Evolutionary conservation across 2,797 vertebrate genomes (phyloP).

Genomic region (Aplochiton taeniatus): DNA sequence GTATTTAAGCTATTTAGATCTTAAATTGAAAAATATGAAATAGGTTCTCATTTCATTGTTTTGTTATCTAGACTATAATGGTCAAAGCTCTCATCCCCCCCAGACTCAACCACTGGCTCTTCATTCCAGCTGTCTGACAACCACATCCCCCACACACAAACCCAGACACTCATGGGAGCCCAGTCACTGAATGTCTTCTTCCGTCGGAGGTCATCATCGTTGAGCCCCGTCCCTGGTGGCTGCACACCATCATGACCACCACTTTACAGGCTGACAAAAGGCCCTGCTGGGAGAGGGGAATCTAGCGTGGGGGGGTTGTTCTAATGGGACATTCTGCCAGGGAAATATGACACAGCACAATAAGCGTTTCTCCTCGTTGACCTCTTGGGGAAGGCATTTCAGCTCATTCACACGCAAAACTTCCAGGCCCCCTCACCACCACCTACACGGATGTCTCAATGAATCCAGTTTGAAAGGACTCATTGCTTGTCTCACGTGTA

Average conservation of each 20-base stretch:
- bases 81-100: background rate
- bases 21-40: too few relatives aligned
- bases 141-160: slow-evolving; percentile 34
- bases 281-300: slow-evolving; percentile 30
- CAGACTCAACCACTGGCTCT: slow-evolving; percentile 29
- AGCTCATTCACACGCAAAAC: slow-evolving; percentile 10
- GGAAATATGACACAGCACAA: slow-evolving; percentile 56
- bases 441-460: slow-evolving; percentile 40
- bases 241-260: slow-evolving; percentile 43
- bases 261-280: slow-evolving; percentile 50
- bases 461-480: slow-evolving; percentile 25
- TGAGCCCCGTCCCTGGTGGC: slow-evolving; percentile 10
- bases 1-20: too few relatives aligned
- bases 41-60: too few relatives aligned
- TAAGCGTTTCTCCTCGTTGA: slow-evolving; percentile 33
- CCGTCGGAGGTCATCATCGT: slow-evolving; percentile 21
- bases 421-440: slow-evolving; percentile 30
- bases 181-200: slow-evolving; percentile 56
- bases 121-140: slow-evolving; percentile 7
- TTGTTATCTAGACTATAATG: too few relatives aligned
- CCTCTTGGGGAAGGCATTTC: slow-evolving; percentile 22
- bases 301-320: slow-evolving; percentile 38
- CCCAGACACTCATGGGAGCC: slow-evolving; percentile 42
- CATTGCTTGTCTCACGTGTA: background rate
- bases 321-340: slow-evolving; percentile 30